Evolutionary conservation across 2,888 invertebrate species (phyloP).

Genomic region (Noctua comes): DNA sequence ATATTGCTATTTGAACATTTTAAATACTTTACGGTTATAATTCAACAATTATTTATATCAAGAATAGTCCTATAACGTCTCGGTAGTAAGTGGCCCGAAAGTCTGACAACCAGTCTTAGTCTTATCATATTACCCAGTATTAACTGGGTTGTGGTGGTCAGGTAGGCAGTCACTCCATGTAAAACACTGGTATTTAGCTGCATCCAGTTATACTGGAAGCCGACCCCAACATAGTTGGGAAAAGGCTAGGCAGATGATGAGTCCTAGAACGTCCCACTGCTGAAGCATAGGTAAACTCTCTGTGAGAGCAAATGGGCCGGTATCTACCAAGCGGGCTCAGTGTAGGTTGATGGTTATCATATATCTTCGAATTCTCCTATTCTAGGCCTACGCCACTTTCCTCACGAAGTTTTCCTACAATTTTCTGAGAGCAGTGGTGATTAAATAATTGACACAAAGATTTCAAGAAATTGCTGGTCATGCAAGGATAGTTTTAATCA

Average conservation of each 20-base stretch:
- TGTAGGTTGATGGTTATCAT: neutral
- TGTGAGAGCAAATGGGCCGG: neutral
- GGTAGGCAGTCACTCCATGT: too few relatives aligned
- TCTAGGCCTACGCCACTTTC: neutral
- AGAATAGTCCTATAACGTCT: neutral
- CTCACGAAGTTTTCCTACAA: neutral
- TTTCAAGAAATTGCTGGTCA: too few relatives aligned
- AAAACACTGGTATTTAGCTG: too few relatives aligned
- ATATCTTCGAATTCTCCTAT: neutral
- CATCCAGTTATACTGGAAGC: too few relatives aligned
- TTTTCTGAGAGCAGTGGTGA: neutral
- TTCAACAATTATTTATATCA: neutral
- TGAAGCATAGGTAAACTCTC: fast-evolving
- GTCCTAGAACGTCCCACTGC: neutral
- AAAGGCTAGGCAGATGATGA: too few relatives aligned
- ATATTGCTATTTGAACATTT: neutral
- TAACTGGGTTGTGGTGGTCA: too few relatives aligned
- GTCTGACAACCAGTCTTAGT: too few relatives aligned
- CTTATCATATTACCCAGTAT: too few relatives aligned
- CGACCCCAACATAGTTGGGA: too few relatives aligned
- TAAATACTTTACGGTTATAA: neutral
- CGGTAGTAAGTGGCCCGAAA: too few relatives aligned
- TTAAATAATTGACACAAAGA: neutral
- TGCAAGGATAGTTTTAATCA: neutral
- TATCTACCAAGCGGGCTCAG: neutral